Evolutionary conservation across 1,140 invertebrate genomes (phyloP), one percentile per base, ranked within the genome.

Genomic region (Aphidius gifuensis): DNA sequence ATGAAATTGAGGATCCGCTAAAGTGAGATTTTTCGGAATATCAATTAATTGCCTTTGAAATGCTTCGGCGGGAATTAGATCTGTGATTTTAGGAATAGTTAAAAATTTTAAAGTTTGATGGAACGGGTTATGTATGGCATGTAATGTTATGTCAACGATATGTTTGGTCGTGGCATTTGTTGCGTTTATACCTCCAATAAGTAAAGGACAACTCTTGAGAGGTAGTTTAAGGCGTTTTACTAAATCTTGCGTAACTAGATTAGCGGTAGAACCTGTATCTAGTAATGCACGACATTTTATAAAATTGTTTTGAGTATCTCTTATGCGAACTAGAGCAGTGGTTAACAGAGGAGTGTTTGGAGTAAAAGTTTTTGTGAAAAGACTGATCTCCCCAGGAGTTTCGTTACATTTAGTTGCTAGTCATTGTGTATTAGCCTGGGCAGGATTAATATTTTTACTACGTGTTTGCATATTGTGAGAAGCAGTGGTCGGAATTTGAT

Each of bases 1-100:
- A 8, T 70, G 48, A 56, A 71, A 71, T 8, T 61, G 9, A 5
- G 66, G 65, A 58, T 73, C 67, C 3, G 68, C 66, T 9, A 71
- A 39, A 21, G 46, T 6, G 9, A 66, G 43, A 43, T 69, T 67
- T 2, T 7, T 0, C 23, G 65, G 69, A 40, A 69, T 66, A n/a
- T 63, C 16, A n/a, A 71, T 21, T 8, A 16, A 43, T 57, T 65
- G 44, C 9, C 66, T n/a, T 9, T 59, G 49, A 43, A 72, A 59
- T 4, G 9, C 46, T 59, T 68, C 53, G 38, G 58, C 53, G 5
- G 69, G 68, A 8, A 60, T 16, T 4, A 58, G 43, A 46, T 65
- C 40, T 3, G 63, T n/a, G 6, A 69, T 73, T 32, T 49, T 57
- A 2, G 66, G 58, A 5, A 73, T 59, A 1, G 46, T 61, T 7